Evolutionary conservation across 2,113 vertebrate genomes (phyloP).

Genomic region (Myotis yumanensis): DNA sequence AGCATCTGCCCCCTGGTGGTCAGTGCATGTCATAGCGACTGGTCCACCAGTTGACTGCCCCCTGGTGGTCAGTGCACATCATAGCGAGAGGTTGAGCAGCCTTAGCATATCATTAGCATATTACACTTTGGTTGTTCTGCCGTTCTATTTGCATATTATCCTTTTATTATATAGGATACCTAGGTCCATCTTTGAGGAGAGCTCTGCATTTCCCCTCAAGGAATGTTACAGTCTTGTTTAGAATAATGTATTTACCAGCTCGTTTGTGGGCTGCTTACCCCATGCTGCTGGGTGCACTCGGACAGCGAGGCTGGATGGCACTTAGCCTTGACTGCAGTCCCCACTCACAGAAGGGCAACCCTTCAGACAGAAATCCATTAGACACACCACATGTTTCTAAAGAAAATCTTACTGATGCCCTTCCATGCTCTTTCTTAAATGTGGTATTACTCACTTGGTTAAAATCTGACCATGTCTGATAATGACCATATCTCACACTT

Average conservation of each 20-base stretch:
- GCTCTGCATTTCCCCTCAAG: background rate
- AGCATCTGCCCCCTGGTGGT: too few relatives aligned
- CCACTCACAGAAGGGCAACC: background rate
- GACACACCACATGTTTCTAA: background rate
- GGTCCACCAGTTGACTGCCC: too few relatives aligned
- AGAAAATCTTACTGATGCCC: background rate
- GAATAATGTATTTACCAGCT: constrained; percentile 13
- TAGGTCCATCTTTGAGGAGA: constrained; percentile 15
- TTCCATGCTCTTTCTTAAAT: constrained; percentile 42
- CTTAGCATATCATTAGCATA: too few relatives aligned
- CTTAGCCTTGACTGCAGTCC: background rate
- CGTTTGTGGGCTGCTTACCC: background rate
- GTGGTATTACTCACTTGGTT: background rate
- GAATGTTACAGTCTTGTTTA: background rate
- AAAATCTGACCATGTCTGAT: background rate
- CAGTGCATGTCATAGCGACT: too few relatives aligned
- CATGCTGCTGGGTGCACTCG: background rate
- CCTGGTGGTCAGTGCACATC: too few relatives aligned
- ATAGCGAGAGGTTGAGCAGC: too few relatives aligned
- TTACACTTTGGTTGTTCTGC: too few relatives aligned
- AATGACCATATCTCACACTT: background rate
- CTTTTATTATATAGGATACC: too few relatives aligned
- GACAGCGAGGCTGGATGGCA: background rate
- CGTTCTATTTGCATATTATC: too few relatives aligned
- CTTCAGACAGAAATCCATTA: constrained; percentile 24